Evolutionary conservation across 2,797 vertebrate species (phyloP), one percentile per base, ranked within the genome.

Genomic region (Sciaenops ocellatus): DNA sequence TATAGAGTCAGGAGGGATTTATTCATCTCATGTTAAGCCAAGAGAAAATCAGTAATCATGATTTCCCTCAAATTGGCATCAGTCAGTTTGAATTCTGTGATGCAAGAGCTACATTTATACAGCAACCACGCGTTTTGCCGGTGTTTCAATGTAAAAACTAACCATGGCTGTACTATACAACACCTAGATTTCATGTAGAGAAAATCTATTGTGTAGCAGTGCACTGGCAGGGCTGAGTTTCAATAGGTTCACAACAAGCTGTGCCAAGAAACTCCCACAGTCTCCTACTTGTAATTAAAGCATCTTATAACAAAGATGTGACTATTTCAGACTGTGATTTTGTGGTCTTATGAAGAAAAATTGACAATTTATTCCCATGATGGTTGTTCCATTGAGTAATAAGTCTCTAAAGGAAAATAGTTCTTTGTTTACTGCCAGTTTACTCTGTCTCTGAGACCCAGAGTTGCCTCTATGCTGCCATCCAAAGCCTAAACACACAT

Each of bases 21-120:
- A 87, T 92, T 87, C 75, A 85, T 92, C 63, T 92, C 26, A 88
- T 80, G 82, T 89, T 89, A 90, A 93, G 80, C 87, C 81, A 70
- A 85, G 85, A 80, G 86, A 68, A 90, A 88, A 83, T 85, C 78
- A 60, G 75, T 83, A 69, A 86, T 91, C 87, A 80, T 85, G 84
- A 89, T 89, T 73, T 83, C 76, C 64, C 63, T 81, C 55, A 80
- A 86, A 86, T 75, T 79, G 48, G 60, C 63, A 73, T 68, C 54
- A 26, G 64, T 46, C 62, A 38, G 38, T 65, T 79, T 65, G 64
- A 75, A 73, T 67, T 41, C 30, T 82, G 42, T 80, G 57, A 83
- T 65, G 48, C 17, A 69, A 62, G 48, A 73, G 66, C 69, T 20
- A 6, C 55, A 48, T 76, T 68, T 1, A 63, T 59, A 47, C 48